Percentiles rank a stretch among this genome's conserved stretches.
Evolutionary conservation across 1,140 invertebrate genomes (phyloP).

Genomic region (Maconellicoccus hirsutus): DNA sequence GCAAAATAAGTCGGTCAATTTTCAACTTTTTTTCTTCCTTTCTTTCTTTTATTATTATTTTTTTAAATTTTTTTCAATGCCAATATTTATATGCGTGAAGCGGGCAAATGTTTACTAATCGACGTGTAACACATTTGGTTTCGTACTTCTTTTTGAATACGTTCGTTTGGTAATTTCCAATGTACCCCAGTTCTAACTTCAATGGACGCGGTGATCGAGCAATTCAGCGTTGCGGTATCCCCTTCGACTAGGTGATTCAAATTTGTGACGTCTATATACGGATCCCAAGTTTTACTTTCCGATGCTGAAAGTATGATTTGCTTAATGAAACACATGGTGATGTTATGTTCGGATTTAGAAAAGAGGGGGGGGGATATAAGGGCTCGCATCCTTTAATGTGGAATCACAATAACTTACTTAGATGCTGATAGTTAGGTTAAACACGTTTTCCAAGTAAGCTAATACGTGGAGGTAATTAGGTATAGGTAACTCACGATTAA

Average conservation of each 20-base stretch:
- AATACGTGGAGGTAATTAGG: too few species aligned
- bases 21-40: too few species aligned
- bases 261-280: not conserved
- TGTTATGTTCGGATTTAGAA: too few species aligned
- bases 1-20: too few species aligned
- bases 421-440: not conserved
- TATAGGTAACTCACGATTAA: slow-evolving; percentile 25
- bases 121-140: too few species aligned
- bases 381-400: not conserved
- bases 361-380: too few species aligned
- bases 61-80: too few species aligned
- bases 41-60: too few species aligned
- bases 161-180: not conserved
- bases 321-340: too few species aligned
- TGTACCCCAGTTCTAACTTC: not conserved
- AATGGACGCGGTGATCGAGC: not conserved
- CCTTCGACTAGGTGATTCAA: not conserved
- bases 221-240: not conserved
- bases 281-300: not conserved
- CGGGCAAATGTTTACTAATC: too few species aligned
- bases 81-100: too few species aligned
- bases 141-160: not conserved
- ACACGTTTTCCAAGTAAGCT: too few species aligned
- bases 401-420: not conserved
- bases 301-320: not conserved